phyloP scores from a whole-genome alignment of 2,797 vertebrate genomes.

The Enteromius fasciolatus region DNA sequence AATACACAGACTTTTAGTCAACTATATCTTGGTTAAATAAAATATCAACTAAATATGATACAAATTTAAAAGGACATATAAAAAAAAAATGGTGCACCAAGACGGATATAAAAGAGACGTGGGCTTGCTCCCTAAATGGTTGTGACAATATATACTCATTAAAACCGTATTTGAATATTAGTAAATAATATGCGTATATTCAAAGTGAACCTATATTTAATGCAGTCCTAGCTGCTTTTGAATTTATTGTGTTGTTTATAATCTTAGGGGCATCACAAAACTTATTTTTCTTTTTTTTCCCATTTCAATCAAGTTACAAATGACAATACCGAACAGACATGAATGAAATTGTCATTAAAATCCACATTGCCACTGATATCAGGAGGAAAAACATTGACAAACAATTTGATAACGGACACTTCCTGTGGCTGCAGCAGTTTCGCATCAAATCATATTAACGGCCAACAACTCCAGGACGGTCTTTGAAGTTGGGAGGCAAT shows the following conservation, averaged over 20 bases:
- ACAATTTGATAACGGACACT: constrained; percentile 6
- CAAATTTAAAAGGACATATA: neutral
- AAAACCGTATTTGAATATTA: neutral
- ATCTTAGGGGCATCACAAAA: neutral
- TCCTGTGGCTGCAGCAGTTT: constrained; percentile 50
- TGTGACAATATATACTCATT: neutral
- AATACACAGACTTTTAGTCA: neutral
- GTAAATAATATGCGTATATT: neutral
- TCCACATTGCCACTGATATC: neutral
- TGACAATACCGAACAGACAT: neutral
- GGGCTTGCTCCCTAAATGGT: neutral
- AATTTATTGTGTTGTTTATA: neutral
- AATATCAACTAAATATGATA: neutral
- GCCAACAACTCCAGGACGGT: constrained; percentile 69
- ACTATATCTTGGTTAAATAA: neutral
- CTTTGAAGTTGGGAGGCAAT: constrained; percentile 77
- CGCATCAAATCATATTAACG: constrained; percentile 67
- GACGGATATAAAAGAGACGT: neutral
- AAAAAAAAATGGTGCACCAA: neutral
- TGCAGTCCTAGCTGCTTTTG: neutral
- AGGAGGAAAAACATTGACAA: neutral
- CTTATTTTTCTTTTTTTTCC: neutral
- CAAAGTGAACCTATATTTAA: neutral
- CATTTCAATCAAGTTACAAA: neutral
- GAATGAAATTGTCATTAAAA: neutral